Percentiles rank a stretch among this genome's conserved stretches.
phyloP scores from a whole-genome alignment of 1,140 invertebrate genomes.

The Camponotus pennsylvanicus region DNA sequence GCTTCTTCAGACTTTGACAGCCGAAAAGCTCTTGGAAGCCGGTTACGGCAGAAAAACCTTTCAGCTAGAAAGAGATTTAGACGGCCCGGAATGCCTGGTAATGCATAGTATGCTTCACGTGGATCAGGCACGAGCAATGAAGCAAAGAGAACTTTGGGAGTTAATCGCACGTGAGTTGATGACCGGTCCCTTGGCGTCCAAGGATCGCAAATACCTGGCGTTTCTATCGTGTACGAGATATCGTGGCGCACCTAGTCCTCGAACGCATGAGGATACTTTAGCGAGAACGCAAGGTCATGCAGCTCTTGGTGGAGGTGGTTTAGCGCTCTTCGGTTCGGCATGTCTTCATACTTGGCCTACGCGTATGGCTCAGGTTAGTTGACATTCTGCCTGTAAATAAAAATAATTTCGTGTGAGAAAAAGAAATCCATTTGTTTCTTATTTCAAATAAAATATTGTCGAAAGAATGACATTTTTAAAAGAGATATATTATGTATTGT shows the following conservation, averaged over 20 bases:
- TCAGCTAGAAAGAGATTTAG: constrained; percentile 90
- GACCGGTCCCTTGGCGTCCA: constrained; percentile 88
- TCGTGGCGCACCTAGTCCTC: constrained; percentile 87
- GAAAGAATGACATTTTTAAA: neutral
- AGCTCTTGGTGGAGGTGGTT: constrained; percentile 95
- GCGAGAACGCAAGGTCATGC: constrained; percentile 93
- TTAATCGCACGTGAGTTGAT: constrained; percentile 93
- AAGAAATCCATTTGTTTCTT: neutral
- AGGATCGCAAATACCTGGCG: constrained; percentile 93
- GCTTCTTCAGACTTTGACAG: constrained; percentile 94
- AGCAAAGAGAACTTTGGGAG: constrained; percentile 94
- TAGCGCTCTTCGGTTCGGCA: constrained; percentile 96
- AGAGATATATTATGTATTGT: neutral
- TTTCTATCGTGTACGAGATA: constrained; percentile 96
- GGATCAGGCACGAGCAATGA: constrained; percentile 90
- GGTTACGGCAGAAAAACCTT: constrained; percentile 94
- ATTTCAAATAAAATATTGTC: neutral
- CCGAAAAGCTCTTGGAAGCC: constrained; percentile 95
- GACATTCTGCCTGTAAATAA: neutral
- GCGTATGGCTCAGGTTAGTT: constrained; percentile 87
- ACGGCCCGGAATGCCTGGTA: constrained; percentile 88
- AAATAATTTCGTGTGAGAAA: neutral
- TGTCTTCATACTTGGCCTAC: constrained; percentile 97
- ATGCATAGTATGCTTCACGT: constrained; percentile 91
- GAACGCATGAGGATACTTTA: constrained; percentile 91